A percentile compares a stretch with the other conserved stretches of the same genome.
phyloP scores from a whole-genome alignment of 2,113 vertebrate genomes.

The Pao palembangensis region DNA sequence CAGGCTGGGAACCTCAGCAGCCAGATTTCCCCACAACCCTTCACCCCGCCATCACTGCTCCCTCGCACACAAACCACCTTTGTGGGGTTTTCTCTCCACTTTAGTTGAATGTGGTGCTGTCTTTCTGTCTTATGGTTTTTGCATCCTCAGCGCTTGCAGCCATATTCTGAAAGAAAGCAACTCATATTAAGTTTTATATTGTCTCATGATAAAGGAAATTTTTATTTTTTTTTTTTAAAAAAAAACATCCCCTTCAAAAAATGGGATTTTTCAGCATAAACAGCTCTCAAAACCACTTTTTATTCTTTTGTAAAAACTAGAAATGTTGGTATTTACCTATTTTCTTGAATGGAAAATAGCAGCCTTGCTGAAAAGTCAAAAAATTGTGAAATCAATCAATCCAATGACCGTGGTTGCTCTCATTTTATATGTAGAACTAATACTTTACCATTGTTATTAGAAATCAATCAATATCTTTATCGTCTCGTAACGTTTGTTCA shows the following conservation, averaged over 20 bases:
- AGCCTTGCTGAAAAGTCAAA: no score
- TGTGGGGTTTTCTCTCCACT: slow-evolving; percentile 19
- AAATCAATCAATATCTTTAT: no score
- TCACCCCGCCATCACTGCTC: slow-evolving; percentile 43
- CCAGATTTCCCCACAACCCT: slow-evolving; percentile 63
- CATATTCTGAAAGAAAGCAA: background rate
- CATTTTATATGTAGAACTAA: no score
- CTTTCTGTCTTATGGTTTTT: slow-evolving; percentile 12
- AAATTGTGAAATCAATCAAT: no score
- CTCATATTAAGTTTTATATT: background rate
- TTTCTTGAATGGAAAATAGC: no score
- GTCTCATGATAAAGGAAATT: background rate
- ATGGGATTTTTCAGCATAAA: background rate
- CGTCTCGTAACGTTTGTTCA: no score
- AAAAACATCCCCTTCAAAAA: background rate
- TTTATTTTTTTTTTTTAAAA: background rate
- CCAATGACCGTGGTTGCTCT: no score
- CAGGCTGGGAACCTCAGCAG: slow-evolving; percentile 64
- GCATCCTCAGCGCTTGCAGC: slow-evolving; percentile 5
- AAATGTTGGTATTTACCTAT: no score
- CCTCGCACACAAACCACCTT: slow-evolving; percentile 56
- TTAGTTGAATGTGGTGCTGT: slow-evolving; percentile 1
- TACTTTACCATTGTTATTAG: no score
- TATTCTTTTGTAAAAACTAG: background rate
- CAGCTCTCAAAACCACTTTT: background rate